Conservation (phyloP, 2,888 invertebrate species). For the Tholera decimalis region DNA sequence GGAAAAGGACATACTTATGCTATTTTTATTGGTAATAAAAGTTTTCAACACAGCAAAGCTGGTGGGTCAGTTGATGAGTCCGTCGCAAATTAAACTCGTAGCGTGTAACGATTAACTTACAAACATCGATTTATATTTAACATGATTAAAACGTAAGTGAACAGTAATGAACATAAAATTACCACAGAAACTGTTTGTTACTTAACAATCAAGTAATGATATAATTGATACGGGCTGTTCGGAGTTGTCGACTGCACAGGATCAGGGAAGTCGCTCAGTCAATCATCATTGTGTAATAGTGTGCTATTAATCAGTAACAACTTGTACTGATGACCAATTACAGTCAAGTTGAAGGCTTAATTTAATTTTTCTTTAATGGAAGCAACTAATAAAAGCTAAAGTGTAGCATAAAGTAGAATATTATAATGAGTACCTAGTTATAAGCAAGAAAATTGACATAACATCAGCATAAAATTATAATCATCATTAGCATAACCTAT, state of each 20-base stretch:
- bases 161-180: constrained; percentile 17
- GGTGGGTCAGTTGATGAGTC: too few relatives aligned
- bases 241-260: background rate
- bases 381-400: too few relatives aligned
- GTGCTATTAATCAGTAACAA: constrained; percentile 10
- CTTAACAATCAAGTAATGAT: constrained; percentile 40
- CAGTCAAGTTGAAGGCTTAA: background rate
- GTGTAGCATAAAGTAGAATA: too few relatives aligned
- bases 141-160: background rate
- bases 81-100: too few relatives aligned
- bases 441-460: too few relatives aligned
- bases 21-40: too few relatives aligned
- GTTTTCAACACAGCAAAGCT: too few relatives aligned
- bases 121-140: constrained; percentile 16
- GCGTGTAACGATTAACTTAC: background rate
- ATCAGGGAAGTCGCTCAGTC: background rate
- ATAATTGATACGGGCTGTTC: constrained; percentile 45
- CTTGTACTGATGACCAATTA: background rate
- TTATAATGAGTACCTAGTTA: too few relatives aligned
- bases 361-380: background rate
- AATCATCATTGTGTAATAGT: constrained; percentile 18
- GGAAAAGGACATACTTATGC: too few relatives aligned
- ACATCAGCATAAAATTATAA: too few relatives aligned
- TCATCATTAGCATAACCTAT: too few relatives aligned
- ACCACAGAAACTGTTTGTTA: constrained; percentile 17